Percentiles rank a stretch among this genome's conserved stretches.
Conservation (phyloP, 2,888 invertebrate genomes). For the Papilio gigon region DNA sequence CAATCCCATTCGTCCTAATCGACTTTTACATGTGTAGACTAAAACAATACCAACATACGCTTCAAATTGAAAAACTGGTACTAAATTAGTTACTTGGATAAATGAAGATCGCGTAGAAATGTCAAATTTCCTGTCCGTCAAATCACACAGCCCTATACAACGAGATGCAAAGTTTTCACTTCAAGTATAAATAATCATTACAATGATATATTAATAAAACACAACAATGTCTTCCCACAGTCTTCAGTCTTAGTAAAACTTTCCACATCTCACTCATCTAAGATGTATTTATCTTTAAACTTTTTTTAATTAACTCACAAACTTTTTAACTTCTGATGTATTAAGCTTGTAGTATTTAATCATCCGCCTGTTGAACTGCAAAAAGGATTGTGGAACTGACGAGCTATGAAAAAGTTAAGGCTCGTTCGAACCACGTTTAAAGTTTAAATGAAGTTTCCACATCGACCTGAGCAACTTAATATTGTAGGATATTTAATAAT, state of each 20-base stretch:
- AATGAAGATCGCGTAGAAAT: no score
- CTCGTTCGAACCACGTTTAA: slow-evolving; percentile 2
- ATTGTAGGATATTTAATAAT: neutral
- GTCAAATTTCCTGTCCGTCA: no score
- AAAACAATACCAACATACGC: no score
- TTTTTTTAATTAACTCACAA: slow-evolving; percentile 10
- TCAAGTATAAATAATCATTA: no score
- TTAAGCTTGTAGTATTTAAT: neutral
- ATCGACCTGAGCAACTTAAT: neutral
- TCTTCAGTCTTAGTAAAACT: neutral
- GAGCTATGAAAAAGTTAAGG: slow-evolving; percentile 9
- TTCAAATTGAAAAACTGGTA: no score
- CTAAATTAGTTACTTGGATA: no score
- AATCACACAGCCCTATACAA: no score
- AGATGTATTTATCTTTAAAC: neutral
- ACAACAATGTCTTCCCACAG: no score
- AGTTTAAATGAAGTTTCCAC: neutral
- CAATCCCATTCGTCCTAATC: no score
- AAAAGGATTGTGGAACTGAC: slow-evolving; percentile 7
- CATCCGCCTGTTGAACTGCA: slow-evolving; percentile 6
- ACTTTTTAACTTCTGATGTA: slow-evolving; percentile 11
- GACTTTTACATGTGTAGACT: no score
- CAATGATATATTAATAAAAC: no score
- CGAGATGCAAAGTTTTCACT: no score
- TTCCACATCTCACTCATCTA: neutral